These are phyloP conservation scores for Candidula unifasciata DNA, from an alignment of 2,888 invertebrate genomes.

Conservation along the genomic window DNA sequence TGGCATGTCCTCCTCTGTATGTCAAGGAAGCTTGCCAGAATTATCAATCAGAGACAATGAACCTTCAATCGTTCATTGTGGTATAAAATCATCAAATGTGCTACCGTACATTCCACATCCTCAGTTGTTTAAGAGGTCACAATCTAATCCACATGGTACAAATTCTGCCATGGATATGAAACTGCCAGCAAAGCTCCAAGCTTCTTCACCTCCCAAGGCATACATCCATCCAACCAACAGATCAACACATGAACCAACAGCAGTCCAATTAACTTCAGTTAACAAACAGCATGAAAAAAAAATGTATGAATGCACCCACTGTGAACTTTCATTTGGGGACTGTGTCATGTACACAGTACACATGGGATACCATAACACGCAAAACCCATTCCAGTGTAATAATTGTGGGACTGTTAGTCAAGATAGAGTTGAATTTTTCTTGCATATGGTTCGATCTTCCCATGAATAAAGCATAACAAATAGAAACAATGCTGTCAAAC, in stretches of 20 bases:
- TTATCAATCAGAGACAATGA: background rate
- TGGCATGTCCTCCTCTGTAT: background rate
- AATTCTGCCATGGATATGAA: constrained; percentile 11
- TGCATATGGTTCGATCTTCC: constrained; percentile 83
- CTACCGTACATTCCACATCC: background rate
- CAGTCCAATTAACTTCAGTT: background rate
- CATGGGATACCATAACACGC: constrained; percentile 96
- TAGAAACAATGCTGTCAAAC: no score
- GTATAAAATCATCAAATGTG: background rate
- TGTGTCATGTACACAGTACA: constrained; percentile 94
- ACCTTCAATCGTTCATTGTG: background rate
- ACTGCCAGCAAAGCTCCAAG: constrained; percentile 11
- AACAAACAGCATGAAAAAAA: constrained; percentile 41
- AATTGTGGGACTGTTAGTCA: constrained; percentile 91
- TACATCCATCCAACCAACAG: constrained; percentile 45
- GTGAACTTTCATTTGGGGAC: constrained; percentile 92
- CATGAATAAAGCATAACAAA: constrained; percentile 62
- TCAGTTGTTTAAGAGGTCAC: background rate
- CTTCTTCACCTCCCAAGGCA: constrained; percentile 44
- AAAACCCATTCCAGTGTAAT: constrained; percentile 95
- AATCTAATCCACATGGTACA: background rate
- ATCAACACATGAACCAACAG: constrained; percentile 29
- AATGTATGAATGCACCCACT: constrained; percentile 86
- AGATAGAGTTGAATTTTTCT: constrained; percentile 91
- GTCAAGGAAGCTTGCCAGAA: background rate